phyloP scores from a whole-genome alignment of 2,113 vertebrate genomes.

The Kryptolebias marmoratus region DNA sequence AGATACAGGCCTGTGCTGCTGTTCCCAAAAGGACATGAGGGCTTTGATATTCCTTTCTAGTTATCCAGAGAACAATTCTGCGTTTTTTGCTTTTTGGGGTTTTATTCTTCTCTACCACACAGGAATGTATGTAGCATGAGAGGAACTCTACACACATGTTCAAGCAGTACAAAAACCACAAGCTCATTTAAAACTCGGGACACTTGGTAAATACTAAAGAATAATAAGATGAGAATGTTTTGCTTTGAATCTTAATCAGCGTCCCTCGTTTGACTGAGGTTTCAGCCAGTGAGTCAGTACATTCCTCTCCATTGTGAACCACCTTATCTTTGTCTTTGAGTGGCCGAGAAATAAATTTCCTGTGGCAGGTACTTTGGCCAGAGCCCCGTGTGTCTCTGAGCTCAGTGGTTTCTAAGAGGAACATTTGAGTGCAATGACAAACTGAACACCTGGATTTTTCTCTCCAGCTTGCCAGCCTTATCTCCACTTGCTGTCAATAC shows the following conservation, averaged over 20 bases:
- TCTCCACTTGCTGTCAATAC: slow-evolving; percentile 25
- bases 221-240: no score
- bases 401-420: slow-evolving; percentile 41
- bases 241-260: no score
- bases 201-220: not conserved
- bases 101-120: not conserved
- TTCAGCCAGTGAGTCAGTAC: not conserved
- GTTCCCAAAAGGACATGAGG: not conserved
- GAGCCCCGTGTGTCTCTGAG: slow-evolving; percentile 23
- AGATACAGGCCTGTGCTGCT: not conserved
- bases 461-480: slow-evolving; percentile 20
- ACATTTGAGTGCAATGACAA: slow-evolving; percentile 29
- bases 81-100: not conserved
- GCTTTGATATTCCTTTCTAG: not conserved
- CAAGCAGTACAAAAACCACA: not conserved
- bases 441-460: slow-evolving; percentile 23
- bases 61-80: not conserved
- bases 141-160: not conserved
- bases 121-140: not conserved
- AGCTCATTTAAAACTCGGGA: not conserved
- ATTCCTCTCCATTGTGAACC: not conserved
- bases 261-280: not conserved
- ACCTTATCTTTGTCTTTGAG: not conserved
- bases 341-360: not conserved
- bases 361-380: slow-evolving; percentile 9